Evolutionary conservation across 2,797 vertebrate genomes (phyloP).

Genomic region (Gymnopithys bicolor): DNA sequence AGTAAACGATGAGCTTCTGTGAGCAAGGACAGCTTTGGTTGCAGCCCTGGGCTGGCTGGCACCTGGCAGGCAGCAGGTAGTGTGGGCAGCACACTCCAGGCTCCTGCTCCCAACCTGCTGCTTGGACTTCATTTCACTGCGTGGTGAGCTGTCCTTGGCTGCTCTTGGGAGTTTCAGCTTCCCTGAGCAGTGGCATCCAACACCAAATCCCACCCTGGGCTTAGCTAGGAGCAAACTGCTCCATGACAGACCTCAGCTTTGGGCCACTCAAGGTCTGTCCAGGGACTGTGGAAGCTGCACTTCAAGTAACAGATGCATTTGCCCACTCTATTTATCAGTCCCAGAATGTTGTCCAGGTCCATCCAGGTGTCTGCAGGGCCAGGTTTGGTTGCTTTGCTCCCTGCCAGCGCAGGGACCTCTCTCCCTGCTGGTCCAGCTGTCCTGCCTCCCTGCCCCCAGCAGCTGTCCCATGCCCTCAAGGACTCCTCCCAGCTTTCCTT

Average conservation of each 20-base stretch:
- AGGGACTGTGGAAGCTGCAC: background rate
- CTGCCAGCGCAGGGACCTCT: background rate
- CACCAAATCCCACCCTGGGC: background rate
- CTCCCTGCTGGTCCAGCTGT: background rate
- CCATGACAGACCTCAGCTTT: background rate
- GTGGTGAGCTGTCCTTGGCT: background rate
- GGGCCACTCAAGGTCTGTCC: background rate
- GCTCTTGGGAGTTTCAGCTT: background rate
- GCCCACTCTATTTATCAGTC: background rate
- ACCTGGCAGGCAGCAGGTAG: background rate
- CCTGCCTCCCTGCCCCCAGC: background rate
- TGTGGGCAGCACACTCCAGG: background rate
- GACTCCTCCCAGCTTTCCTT: background rate
- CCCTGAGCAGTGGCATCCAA: background rate
- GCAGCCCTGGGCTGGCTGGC: background rate
- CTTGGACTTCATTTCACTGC: background rate
- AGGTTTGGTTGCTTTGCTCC: background rate
- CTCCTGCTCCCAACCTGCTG: background rate
- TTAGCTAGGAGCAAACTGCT: background rate
- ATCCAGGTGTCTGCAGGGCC: background rate
- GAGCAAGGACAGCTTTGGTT: background rate
- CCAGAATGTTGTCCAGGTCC: background rate
- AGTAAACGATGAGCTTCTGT: background rate
- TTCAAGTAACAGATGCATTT: rapidly evolving
- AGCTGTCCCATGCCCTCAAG: background rate